Base-by-base conservation (phyloP, 2,113 vertebrate genomes). In the Polypterus bichir region DNA sequence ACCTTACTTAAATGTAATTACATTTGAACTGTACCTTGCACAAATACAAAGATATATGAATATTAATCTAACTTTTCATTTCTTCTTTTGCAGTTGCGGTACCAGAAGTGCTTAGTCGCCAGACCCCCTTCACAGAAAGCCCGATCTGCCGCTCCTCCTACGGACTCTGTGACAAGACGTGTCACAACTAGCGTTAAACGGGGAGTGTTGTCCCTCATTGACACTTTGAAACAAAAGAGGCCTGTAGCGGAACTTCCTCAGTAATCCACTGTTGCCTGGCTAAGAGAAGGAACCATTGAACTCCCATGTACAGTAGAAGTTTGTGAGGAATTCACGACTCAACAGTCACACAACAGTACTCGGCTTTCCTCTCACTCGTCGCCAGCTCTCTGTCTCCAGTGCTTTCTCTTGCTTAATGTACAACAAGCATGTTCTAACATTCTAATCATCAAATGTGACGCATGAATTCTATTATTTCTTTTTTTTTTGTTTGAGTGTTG, bases 191-290 rank as follows among this genome's bases (percentile, higher is more conserved):
- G 96, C 0, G 92, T 98, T 44, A 98, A 98, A 71, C 86, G 92
- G 2, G 88, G 96, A 27, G 93, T 97, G 68, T 79, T 92, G 71
- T 97, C 94, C 62, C 91, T 98, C 77, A 97, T 98, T 92, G 96
- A 97, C 91, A 97, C 93, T 93, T 91, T 98, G 86, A 98, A 97
- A 92, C 82, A 94, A 88, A 98, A 97, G 77, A 92, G 92, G 61
- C 91, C 91, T 0, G 81, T 91, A 56, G 74, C 92, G 0, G 94
- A 98, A 73, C 84, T 85, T 56, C 92, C 94, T 0, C 91, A 97
- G 83, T 82, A 83, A 79, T 82, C 61, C 63, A 67, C 67, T 54
- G 47, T 59, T 51, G 74, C 48, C 57, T 10, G 0, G 0, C 0
- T 11, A 44, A 55, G 53, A 6, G 10, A n/a, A 47, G 65, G 70